These are phyloP conservation scores for Zophobas atratus DNA, from an alignment of 1,140 invertebrate species.

Conservation along the genomic window DNA sequence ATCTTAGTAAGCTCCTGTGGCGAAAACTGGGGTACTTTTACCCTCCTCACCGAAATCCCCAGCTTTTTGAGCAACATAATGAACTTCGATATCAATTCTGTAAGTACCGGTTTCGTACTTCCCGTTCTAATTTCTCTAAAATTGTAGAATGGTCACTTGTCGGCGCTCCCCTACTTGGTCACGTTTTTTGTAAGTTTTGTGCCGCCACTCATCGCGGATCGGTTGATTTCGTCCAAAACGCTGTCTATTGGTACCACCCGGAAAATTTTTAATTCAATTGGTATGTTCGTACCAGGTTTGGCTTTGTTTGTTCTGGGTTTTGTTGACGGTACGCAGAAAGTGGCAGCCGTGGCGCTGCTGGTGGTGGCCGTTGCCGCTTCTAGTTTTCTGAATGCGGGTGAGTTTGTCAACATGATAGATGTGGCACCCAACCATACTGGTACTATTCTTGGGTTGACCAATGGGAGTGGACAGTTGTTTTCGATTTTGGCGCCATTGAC, in stretches of 20 bases:
- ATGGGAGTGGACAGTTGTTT: constrained; percentile 80
- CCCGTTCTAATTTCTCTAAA: too few species aligned
- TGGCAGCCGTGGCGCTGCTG: constrained; percentile 75
- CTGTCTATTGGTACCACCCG: constrained; percentile 67
- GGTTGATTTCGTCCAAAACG: constrained; percentile 70
- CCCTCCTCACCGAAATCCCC: constrained; percentile 90
- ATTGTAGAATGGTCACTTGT: constrained; percentile 72
- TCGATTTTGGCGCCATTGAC: constrained; percentile 82
- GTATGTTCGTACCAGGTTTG: constrained; percentile 73
- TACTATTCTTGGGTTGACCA: constrained; percentile 84
- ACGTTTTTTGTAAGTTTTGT: constrained; percentile 66
- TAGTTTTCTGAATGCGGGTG: constrained; percentile 82
- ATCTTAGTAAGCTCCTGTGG: constrained; percentile 86
- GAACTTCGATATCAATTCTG: constrained; percentile 79
- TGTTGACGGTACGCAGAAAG: constrained; percentile 68
- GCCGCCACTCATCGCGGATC: constrained; percentile 75
- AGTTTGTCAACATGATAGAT: constrained; percentile 80
- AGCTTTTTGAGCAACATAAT: constrained; percentile 90
- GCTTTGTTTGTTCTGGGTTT: constrained; percentile 77
- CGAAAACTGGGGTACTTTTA: constrained; percentile 95
- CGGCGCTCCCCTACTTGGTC: background rate
- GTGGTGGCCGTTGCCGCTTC: constrained; percentile 82
- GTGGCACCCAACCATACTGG: constrained; percentile 81
- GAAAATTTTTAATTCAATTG: constrained; percentile 62
- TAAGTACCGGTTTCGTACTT: constrained; percentile 78